phyloP scores from a whole-genome alignment of 2,888 invertebrate genomes.

The Hylaea fasciaria region DNA sequence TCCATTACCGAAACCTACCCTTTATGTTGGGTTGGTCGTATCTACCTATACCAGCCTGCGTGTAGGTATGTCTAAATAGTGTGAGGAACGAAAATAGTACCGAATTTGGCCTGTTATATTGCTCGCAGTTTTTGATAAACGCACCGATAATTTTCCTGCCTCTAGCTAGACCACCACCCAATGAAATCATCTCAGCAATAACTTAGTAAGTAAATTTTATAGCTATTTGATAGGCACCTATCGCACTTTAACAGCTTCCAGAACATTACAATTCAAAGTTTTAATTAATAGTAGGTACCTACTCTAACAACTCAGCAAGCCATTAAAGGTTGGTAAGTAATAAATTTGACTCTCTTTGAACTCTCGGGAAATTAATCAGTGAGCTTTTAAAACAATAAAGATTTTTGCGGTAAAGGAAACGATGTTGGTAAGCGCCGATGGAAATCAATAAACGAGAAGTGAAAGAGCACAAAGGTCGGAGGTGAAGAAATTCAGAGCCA shows the following conservation, averaged over 20 bases:
- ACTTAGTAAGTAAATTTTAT: background rate
- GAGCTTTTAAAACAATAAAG: conserved; percentile 36
- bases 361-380: conserved; percentile 41
- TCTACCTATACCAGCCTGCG: no score
- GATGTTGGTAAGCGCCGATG: conserved; percentile 37
- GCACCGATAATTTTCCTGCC: no score
- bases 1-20: no score
- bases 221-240: background rate
- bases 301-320: conserved; percentile 49
- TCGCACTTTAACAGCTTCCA: conserved; percentile 42
- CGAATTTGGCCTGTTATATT: no score
- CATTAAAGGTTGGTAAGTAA: conserved; percentile 49
- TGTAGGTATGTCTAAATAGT: no score
- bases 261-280: conserved; percentile 46
- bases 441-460: conserved; percentile 48
- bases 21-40: no score
- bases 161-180: no score
- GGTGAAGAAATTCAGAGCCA: conserved; percentile 40
- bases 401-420: conserved; percentile 35
- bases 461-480: conserved; percentile 40
- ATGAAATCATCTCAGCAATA: background rate
- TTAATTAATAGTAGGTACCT: conserved; percentile 53
- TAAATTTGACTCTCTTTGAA: conserved; percentile 49
- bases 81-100: no score
- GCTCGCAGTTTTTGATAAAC: no score